These are phyloP conservation scores for Eremophila alpestris DNA, from an alignment of 2,797 vertebrate species.

Conservation along the genomic window DNA sequence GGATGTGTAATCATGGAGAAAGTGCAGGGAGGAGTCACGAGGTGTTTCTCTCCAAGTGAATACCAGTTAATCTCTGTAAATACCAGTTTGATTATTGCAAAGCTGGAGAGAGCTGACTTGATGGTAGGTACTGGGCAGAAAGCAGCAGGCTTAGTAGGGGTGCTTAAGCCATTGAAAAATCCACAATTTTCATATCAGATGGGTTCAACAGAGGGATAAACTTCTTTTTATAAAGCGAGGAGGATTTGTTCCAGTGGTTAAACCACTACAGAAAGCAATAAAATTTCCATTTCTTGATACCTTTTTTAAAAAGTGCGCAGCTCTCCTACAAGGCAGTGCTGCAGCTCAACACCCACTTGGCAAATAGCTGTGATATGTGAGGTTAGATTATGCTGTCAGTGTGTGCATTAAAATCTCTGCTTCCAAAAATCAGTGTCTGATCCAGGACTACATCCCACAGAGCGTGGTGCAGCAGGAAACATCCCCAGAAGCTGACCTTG, in stretches of 20 bases:
- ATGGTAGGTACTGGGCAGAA: background rate
- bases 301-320: background rate
- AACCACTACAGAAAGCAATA: background rate
- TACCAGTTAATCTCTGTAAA: background rate
- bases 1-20: background rate
- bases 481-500: background rate
- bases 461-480: background rate
- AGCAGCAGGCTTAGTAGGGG: background rate
- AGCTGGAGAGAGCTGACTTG: background rate
- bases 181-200: background rate
- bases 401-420: background rate
- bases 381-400: background rate
- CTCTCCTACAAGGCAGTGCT: background rate
- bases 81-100: background rate
- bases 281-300: background rate
- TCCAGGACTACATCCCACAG: background rate
- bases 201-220: background rate
- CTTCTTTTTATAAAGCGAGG: background rate
- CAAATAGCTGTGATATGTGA: background rate
- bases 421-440: background rate
- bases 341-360: background rate
- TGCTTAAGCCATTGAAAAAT: background rate
- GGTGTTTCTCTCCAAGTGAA: background rate
- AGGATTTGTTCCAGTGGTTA: constrained; percentile 3
- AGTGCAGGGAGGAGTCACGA: background rate